Percentiles rank a stretch among this genome's conserved stretches.
phyloP scores from a whole-genome alignment of 2,113 vertebrate species.

The Oncorhynchus masou region DNA sequence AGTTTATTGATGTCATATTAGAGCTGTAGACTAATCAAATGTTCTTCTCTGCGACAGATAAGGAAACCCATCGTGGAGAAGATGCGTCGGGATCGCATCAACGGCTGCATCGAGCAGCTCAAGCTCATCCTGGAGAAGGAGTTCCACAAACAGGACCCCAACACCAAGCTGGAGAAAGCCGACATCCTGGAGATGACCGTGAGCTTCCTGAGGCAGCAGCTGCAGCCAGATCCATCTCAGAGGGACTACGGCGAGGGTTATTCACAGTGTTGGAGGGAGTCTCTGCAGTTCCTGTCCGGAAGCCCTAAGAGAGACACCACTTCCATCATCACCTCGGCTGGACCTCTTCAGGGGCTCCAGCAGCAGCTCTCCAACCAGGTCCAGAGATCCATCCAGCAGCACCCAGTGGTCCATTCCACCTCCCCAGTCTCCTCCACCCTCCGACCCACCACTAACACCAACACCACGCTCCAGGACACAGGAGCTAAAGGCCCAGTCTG shows the following conservation, averaged over 20 bases:
- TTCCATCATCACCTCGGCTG: neutral
- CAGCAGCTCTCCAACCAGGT: slow-evolving; percentile 12
- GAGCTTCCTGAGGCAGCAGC: slow-evolving; percentile 80
- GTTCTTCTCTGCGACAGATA: slow-evolving; percentile 63
- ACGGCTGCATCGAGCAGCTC: slow-evolving; percentile 80
- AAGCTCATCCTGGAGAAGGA: slow-evolving; percentile 82
- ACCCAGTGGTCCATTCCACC: neutral
- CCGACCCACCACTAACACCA: no score
- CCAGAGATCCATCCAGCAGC: slow-evolving; percentile 34
- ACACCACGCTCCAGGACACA: slow-evolving; percentile 56
- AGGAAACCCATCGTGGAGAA: slow-evolving; percentile 87
- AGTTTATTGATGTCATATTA: neutral
- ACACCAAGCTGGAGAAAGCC: slow-evolving; percentile 85
- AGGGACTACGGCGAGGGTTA: slow-evolving; percentile 73
- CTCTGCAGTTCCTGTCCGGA: slow-evolving; percentile 74
- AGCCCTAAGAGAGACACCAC: slow-evolving; percentile 59
- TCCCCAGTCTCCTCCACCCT: slow-evolving; percentile 24
- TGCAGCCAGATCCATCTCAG: slow-evolving; percentile 49
- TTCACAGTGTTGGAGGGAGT: slow-evolving; percentile 79
- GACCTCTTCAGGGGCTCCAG: slow-evolving; percentile 40
- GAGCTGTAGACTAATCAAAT: neutral
- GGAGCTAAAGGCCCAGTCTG: slow-evolving; percentile 52
- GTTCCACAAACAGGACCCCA: slow-evolving; percentile 81
- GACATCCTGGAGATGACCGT: slow-evolving; percentile 87
- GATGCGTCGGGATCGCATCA: slow-evolving; percentile 83